Conservation (phyloP, 2,113 vertebrate species). For the Lycocorax pyrrhopterus region DNA sequence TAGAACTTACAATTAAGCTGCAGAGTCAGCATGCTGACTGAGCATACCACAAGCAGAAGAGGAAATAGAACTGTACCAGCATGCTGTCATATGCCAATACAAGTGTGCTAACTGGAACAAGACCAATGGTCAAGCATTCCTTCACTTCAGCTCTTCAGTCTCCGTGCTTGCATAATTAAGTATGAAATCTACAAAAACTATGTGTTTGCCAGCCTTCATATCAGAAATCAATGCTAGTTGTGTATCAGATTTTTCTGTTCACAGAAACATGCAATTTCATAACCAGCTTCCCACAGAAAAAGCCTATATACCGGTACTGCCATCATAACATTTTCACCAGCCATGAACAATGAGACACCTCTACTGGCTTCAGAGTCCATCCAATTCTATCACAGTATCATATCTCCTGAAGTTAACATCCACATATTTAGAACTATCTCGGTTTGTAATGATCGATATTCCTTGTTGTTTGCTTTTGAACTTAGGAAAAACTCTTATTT, state of each 20-base stretch:
- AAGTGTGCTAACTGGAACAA: neutral
- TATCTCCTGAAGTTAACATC: neutral
- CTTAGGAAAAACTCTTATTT: neutral
- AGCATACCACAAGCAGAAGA: neutral
- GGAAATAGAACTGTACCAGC: neutral
- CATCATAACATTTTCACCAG: neutral
- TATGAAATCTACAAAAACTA: neutral
- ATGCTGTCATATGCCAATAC: neutral
- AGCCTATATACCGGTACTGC: neutral
- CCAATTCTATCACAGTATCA: neutral
- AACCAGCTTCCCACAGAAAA: neutral
- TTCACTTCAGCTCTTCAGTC: neutral
- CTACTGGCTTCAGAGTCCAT: neutral
- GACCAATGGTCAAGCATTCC: neutral
- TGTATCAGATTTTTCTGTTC: neutral
- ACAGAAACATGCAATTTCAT: neutral
- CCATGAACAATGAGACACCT: neutral
- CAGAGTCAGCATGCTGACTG: neutral
- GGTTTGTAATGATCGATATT: neutral
- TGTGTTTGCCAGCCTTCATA: neutral
- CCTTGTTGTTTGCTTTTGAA: neutral
- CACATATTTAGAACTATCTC: neutral
- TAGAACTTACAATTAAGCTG: neutral
- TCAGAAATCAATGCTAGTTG: neutral
- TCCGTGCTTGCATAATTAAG: neutral